These are phyloP conservation scores for Tinea semifulvella DNA, from an alignment of 2,888 invertebrate genomes.

Conservation along the genomic window DNA sequence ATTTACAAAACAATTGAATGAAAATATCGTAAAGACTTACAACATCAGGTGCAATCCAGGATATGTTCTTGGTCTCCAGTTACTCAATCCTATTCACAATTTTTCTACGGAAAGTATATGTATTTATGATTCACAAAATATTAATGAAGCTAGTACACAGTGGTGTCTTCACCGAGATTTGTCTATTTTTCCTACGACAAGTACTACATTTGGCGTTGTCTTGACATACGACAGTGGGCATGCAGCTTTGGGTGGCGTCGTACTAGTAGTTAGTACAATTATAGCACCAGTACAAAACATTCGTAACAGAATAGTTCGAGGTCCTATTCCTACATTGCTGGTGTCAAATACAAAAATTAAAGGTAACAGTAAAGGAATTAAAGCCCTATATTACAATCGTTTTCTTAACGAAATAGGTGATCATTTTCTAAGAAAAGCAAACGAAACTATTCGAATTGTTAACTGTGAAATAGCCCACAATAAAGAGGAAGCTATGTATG, in stretches of 20 bases:
- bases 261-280: constrained; percentile 79
- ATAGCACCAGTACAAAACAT: constrained; percentile 78
- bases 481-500: constrained; percentile 79
- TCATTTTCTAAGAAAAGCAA: constrained; percentile 85
- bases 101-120: constrained; percentile 85
- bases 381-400: constrained; percentile 87
- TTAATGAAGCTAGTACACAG: constrained; percentile 69
- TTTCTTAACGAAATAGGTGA: constrained; percentile 87
- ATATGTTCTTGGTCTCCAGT: constrained; percentile 87
- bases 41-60: constrained; percentile 79
- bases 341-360: constrained; percentile 78
- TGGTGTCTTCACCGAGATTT: constrained; percentile 87
- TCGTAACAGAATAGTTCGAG: constrained; percentile 77
- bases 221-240: constrained; percentile 82
- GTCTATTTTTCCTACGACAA: constrained; percentile 89
- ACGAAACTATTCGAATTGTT: constrained; percentile 84
- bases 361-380: constrained; percentile 82
- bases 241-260: constrained; percentile 82
- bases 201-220: constrained; percentile 82
- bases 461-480: constrained; percentile 86
- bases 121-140: constrained; percentile 78
- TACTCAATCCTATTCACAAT: constrained; percentile 90
- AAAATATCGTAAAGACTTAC: constrained; percentile 65
- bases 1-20: constrained; percentile 71
- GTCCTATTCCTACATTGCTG: constrained; percentile 80